Evolutionary conservation across 2,797 vertebrate species (phyloP).

Genomic region (Furcifer pardalis): DNA sequence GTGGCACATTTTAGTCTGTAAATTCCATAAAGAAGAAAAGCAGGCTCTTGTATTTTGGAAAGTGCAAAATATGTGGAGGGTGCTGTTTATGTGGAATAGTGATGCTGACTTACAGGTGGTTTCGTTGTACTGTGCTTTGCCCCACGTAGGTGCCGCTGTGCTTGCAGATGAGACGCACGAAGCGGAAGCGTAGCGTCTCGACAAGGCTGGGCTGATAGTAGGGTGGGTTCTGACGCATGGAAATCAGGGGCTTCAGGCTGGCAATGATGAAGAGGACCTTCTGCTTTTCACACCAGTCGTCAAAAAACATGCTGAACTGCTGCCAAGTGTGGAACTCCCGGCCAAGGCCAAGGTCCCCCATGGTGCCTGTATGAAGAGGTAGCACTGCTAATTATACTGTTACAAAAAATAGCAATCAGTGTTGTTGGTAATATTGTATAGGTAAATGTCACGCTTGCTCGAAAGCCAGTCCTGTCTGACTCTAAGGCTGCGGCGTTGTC

Average conservation of each 20-base stretch:
- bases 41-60: not conserved
- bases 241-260: constrained; percentile 49
- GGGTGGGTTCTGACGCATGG: constrained; percentile 9
- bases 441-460: no score
- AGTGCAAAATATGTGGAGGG: not conserved
- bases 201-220: constrained; percentile 38
- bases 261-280: constrained; percentile 46
- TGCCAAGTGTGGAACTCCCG: constrained; percentile 46
- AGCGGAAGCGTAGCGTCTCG: constrained; percentile 44
- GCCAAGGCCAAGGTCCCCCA: constrained; percentile 42
- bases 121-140: constrained; percentile 45
- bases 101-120: constrained; percentile 33
- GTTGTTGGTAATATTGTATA: no score
- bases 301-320: constrained; percentile 46
- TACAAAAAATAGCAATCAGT: not conserved
- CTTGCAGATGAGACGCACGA: constrained; percentile 46
- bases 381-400: not conserved
- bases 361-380: not conserved
- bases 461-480: no score
- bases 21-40: not conserved
- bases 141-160: constrained; percentile 46
- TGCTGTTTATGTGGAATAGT: no score
- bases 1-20: not conserved
- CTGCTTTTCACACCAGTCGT: constrained; percentile 45
- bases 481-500: no score